A percentile compares a stretch with the other conserved stretches of the same genome.
Conservation (phyloP, 2,113 vertebrate genomes). For the Hyaena hyaena region DNA sequence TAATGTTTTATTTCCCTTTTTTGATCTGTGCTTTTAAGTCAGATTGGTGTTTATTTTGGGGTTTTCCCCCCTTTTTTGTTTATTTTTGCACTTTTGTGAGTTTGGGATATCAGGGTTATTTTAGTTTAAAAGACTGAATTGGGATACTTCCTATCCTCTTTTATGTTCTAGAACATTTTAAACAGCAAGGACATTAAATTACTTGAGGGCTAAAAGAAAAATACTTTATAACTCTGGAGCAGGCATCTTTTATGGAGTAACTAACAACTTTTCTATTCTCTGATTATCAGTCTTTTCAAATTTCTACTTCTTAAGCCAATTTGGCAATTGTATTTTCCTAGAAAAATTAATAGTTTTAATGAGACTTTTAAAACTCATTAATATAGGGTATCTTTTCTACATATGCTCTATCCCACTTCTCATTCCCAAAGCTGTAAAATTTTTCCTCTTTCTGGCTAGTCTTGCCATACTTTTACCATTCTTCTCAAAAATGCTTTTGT, state of each 20-base stretch:
- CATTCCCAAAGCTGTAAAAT: not conserved
- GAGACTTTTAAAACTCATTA: slow-evolving; percentile 12
- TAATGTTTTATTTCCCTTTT: slow-evolving; percentile 17
- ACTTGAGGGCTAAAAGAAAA: not conserved
- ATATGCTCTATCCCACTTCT: not conserved
- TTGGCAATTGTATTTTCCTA: not conserved
- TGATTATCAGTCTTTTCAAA: slow-evolving; percentile 17
- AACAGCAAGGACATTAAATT: slow-evolving; percentile 22
- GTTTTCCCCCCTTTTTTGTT: not conserved
- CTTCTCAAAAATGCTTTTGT: not conserved
- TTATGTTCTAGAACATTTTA: slow-evolving; percentile 28
- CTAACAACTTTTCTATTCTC: not conserved
- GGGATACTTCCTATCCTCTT: not conserved
- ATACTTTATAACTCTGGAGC: not conserved
- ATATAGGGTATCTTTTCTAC: not conserved
- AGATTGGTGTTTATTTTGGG: not conserved
- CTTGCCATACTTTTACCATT: not conserved
- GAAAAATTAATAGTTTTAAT: slow-evolving; percentile 30
- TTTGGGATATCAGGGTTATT: not conserved
- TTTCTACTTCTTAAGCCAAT: not conserved
- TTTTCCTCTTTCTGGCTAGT: not conserved
- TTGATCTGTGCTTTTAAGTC: not conserved
- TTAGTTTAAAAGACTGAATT: slow-evolving; percentile 37
- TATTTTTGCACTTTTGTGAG: not conserved
- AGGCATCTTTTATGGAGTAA: not conserved